Evolutionary conservation across 2,113 vertebrate genomes (phyloP).

Genomic region (Sander lucioperca): DNA sequence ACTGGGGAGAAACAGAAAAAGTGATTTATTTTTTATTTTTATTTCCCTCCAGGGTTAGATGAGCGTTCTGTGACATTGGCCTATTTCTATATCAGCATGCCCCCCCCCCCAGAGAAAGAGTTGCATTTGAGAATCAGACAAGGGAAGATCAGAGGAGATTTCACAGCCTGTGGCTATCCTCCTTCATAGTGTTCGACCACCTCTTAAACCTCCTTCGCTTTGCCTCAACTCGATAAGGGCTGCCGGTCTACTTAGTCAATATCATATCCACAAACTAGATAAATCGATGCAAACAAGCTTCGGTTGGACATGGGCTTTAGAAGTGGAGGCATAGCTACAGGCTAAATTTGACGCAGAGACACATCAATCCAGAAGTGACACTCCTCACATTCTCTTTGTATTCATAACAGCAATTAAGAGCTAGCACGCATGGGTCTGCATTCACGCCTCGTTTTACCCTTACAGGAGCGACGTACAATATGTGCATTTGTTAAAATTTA

Average conservation of each 20-base stretch:
- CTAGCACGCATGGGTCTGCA: background rate
- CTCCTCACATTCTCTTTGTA: conserved; percentile 49
- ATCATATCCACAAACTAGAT: conserved; percentile 79
- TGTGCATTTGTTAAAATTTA: conserved; percentile 38
- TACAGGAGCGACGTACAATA: background rate
- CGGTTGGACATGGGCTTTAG: conserved; percentile 68
- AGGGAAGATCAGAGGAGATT: conserved; percentile 86
- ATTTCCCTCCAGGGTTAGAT: conserved; percentile 78
- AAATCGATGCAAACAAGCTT: conserved; percentile 82
- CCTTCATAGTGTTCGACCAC: conserved; percentile 80
- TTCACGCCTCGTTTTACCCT: conserved; percentile 15
- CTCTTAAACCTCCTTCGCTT: conserved; percentile 79
- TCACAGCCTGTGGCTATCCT: conserved; percentile 83
- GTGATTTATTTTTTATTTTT: conserved; percentile 51
- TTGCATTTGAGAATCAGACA: conserved; percentile 84
- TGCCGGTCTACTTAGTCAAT: conserved; percentile 79
- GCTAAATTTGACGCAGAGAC: conserved; percentile 63
- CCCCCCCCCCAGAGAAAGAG: conserved; percentile 78
- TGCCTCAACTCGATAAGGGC: conserved; percentile 69
- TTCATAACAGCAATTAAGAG: conserved; percentile 65
- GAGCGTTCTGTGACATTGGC: conserved; percentile 84
- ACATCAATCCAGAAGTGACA: conserved; percentile 73
- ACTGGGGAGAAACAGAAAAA: conserved; percentile 64
- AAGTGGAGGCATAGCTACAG: conserved; percentile 70
- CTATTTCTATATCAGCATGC: conserved; percentile 80